These are phyloP conservation scores for Anthophora plumipes DNA, from an alignment of 2,888 invertebrate species.

Conservation along the genomic window DNA sequence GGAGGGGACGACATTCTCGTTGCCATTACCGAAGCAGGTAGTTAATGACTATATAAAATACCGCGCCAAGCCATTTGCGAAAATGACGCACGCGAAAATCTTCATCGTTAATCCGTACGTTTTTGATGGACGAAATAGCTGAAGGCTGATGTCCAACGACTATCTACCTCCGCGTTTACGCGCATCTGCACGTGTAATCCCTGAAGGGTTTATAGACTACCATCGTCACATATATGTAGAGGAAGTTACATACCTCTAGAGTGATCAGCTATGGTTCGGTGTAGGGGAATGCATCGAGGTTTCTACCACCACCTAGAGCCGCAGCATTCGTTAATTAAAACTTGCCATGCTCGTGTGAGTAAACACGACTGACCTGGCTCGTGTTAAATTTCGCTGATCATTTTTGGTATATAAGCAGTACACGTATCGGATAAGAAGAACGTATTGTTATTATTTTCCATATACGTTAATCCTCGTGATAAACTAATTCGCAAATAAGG, in stretches of 20 bases:
- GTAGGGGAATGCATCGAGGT: constrained; percentile 57
- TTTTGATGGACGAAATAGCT: constrained; percentile 74
- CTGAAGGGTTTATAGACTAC: constrained; percentile 79
- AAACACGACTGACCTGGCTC: constrained; percentile 44
- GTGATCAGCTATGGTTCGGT: constrained; percentile 66
- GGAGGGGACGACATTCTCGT: no score
- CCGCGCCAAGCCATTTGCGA: constrained; percentile 4
- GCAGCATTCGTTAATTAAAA: constrained; percentile 78
- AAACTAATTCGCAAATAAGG: not conserved
- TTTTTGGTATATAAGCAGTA: constrained; percentile 45
- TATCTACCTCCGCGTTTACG: constrained; percentile 73
- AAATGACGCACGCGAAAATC: constrained; percentile 54
- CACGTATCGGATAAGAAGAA: constrained; percentile 37
- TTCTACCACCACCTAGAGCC: constrained; percentile 45
- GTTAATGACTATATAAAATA: not conserved
- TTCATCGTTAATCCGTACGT: constrained; percentile 73
- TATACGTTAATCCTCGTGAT: not conserved
- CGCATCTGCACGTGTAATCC: constrained; percentile 79
- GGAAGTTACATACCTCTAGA: constrained; percentile 65
- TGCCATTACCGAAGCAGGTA: no score
- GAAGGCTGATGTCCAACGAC: constrained; percentile 67
- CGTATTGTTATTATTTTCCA: constrained; percentile 21
- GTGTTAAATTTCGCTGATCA: constrained; percentile 61
- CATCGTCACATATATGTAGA: constrained; percentile 58
- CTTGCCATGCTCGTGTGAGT: constrained; percentile 59